A percentile compares a stretch with the other conserved stretches of the same genome.
These are phyloP conservation scores for Lophotriccus pileatus DNA, from an alignment of 2,797 vertebrate species.

Conservation along the genomic window DNA sequence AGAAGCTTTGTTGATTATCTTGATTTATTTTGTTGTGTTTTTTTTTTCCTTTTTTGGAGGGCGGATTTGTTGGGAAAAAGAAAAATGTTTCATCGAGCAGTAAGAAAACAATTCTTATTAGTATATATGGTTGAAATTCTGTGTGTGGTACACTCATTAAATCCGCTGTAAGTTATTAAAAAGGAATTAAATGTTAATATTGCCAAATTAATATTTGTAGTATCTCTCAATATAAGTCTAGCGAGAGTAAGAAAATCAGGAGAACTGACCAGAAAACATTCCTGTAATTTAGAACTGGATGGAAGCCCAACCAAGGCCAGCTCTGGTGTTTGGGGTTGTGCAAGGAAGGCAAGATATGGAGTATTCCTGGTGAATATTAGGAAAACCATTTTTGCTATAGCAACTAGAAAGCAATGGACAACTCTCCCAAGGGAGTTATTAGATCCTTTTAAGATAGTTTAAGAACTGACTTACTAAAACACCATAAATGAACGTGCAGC, in stretches of 20 bases:
- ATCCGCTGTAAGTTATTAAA: not conserved
- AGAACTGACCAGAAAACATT: not conserved
- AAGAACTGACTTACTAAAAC: not conserved
- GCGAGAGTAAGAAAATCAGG: not conserved
- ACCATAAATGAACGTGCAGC: rapidly evolving
- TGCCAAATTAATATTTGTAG: not conserved
- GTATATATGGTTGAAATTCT: not conserved
- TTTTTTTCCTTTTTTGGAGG: not conserved
- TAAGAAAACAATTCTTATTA: not conserved
- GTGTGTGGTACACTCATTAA: not conserved
- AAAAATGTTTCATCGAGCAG: not conserved
- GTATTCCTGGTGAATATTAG: not conserved
- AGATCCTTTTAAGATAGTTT: not conserved
- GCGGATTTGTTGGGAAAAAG: not conserved
- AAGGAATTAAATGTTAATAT: not conserved
- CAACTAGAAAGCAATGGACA: not conserved
- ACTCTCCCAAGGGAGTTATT: not conserved
- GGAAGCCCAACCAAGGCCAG: not conserved
- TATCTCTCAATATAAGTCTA: not conserved
- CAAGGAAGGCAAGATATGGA: not conserved
- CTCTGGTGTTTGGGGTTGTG: not conserved
- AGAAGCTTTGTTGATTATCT: not conserved
- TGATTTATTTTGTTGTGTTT: not conserved
- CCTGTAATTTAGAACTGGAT: not conserved
- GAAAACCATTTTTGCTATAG: not conserved